Conservation (phyloP, 2,888 invertebrate genomes). For the Pollenia amentaria region DNA sequence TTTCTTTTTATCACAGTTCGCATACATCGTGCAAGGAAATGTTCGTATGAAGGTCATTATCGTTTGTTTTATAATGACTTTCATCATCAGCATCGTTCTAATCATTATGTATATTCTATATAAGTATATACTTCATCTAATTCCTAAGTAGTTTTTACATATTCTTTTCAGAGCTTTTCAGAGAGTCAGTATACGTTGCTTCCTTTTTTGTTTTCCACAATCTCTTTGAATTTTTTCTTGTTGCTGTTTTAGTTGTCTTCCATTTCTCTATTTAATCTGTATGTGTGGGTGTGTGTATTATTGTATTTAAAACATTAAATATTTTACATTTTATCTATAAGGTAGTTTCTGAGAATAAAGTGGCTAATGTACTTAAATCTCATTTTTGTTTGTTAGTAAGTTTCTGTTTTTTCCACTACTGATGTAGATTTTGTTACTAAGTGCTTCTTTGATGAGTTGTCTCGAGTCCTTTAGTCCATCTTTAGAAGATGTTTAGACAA, state of each 20-base stretch:
- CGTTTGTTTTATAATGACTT: conserved; percentile 60
- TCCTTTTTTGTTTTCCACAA: no score
- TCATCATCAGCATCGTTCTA: conserved; percentile 34
- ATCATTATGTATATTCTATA: conserved; percentile 25
- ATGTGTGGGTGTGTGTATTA: neutral
- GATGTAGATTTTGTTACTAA: neutral
- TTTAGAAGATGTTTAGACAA: conserved; percentile 54
- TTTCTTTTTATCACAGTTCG: neutral
- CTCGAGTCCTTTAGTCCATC: conserved; percentile 48
- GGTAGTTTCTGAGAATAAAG: neutral
- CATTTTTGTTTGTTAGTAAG: neutral
- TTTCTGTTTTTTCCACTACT: neutral
- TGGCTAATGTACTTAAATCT: no score
- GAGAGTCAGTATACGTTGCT: neutral
- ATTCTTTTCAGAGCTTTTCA: neutral
- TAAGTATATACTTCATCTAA: conserved; percentile 43
- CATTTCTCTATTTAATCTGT: neutral
- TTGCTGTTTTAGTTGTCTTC: neutral
- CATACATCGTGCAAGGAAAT: neutral
- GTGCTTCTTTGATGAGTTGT: conserved; percentile 3
- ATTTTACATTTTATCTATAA: conserved; percentile 28
- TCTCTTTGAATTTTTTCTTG: neutral
- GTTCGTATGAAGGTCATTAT: conserved; percentile 53
- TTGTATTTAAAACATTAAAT: conserved; percentile 12
- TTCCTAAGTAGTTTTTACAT: conserved; percentile 24